These are phyloP conservation scores for Pseudotriccus pelzelni DNA, from an alignment of 2,797 vertebrate genomes.

Conservation along the genomic window DNA sequence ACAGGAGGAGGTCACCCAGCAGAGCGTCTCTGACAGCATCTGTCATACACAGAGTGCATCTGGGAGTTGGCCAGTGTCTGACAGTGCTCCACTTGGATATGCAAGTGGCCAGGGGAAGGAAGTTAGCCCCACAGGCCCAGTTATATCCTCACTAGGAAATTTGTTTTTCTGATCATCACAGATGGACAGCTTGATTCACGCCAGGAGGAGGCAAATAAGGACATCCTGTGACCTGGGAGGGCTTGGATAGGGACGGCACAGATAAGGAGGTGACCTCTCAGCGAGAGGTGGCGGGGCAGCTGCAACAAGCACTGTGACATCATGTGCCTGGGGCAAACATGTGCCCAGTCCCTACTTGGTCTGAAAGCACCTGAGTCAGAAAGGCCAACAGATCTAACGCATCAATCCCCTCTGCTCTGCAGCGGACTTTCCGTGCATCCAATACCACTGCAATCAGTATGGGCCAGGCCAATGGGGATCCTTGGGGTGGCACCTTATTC, in stretches of 20 bases:
- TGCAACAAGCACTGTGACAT: neutral
- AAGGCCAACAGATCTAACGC: neutral
- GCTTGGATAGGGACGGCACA: neutral
- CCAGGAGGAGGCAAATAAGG: neutral
- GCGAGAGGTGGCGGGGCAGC: neutral
- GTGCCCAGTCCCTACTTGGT: neutral
- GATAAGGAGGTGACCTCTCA: neutral
- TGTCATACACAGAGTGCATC: neutral
- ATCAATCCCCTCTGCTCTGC: neutral
- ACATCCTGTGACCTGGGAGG: neutral
- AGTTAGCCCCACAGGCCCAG: neutral
- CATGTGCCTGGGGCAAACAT: accelerated
- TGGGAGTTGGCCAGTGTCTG: neutral
- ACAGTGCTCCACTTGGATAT: neutral
- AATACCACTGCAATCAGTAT: accelerated
- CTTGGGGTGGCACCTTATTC: neutral
- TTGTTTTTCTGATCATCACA: neutral
- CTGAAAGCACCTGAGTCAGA: neutral
- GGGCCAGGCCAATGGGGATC: neutral
- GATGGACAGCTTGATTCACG: accelerated
- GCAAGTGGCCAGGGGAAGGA: neutral
- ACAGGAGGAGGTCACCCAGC: neutral
- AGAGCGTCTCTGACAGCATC: neutral
- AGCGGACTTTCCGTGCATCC: neutral
- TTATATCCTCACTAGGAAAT: neutral